These are phyloP conservation scores for Ascaphus truei DNA, from an alignment of 2,113 vertebrate species.

Conservation along the genomic window DNA sequence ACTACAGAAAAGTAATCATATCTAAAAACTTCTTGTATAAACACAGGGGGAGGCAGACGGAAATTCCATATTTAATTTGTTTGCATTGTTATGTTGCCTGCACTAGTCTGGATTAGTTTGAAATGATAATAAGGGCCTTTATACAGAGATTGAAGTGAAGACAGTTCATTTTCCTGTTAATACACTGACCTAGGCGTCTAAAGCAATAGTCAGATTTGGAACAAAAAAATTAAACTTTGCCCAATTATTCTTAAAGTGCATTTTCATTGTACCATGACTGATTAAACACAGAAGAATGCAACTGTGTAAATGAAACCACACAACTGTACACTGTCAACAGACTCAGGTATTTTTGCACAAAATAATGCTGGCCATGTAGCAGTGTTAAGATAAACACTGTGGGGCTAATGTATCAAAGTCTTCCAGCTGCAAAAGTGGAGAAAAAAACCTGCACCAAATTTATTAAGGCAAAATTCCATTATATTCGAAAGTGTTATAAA, in stretches of 20 bases:
- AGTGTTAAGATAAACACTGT: not conserved
- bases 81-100: conserved; percentile 13
- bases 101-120: conserved; percentile 11
- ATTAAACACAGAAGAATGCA: not conserved
- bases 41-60: conserved; percentile 1
- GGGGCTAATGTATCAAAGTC: no score
- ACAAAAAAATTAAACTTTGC: conserved; percentile 32
- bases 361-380: not conserved
- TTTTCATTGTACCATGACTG: conserved; percentile 20
- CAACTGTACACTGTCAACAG: not conserved
- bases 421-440: no score
- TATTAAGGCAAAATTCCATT: no score
- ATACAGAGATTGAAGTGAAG: conserved; percentile 29
- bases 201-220: conserved; percentile 8
- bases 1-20: conserved; percentile 4
- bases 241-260: not conserved
- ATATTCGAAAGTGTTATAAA: no score
- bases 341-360: not conserved
- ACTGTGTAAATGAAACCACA: conserved; percentile 6
- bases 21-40: conserved; percentile 28
- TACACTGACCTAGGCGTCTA: not conserved
- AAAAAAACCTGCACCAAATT: no score
- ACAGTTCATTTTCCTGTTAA: conserved; percentile 1
- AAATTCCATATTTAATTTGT: conserved; percentile 33
- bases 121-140: conserved; percentile 38